Conservation (phyloP, 2,888 invertebrate genomes). For the Heteromurus nitidus region DNA sequence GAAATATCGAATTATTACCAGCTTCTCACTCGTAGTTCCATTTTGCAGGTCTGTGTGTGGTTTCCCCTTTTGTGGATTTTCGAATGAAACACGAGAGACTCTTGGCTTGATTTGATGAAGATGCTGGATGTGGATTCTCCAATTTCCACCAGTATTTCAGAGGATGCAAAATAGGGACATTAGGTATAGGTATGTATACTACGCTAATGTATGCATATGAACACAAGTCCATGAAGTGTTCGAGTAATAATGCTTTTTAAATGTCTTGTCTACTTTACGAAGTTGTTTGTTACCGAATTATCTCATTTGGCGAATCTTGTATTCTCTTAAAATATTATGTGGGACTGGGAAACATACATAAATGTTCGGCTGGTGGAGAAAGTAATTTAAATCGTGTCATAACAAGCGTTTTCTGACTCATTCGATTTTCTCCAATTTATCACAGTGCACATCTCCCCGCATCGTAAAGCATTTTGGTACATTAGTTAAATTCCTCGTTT, state of each 20-base stretch:
- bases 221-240: neutral
- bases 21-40: neutral
- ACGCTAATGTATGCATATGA: neutral
- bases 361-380: neutral
- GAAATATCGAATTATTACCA: neutral
- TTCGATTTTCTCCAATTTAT: conserved; percentile 13
- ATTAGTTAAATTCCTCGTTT: too few relatives aligned
- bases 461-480: too few relatives aligned
- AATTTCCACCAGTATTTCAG: neutral
- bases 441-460: neutral
- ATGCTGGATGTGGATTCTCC: neutral
- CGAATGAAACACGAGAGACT: neutral
- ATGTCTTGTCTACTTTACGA: too few relatives aligned
- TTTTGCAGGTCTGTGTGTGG: conserved; percentile 4
- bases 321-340: neutral
- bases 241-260: neutral
- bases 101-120: conserved; percentile 15
- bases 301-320: conserved; percentile 3
- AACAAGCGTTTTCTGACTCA: neutral
- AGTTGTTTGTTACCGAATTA: conserved; percentile 3
- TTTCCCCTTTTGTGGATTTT: neutral
- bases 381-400: conserved; percentile 7
- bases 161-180: too few relatives aligned
- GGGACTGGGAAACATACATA: too few relatives aligned
- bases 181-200: neutral